phyloP scores from a whole-genome alignment of 2,113 vertebrate genomes.

The Macquaria australasica region DNA sequence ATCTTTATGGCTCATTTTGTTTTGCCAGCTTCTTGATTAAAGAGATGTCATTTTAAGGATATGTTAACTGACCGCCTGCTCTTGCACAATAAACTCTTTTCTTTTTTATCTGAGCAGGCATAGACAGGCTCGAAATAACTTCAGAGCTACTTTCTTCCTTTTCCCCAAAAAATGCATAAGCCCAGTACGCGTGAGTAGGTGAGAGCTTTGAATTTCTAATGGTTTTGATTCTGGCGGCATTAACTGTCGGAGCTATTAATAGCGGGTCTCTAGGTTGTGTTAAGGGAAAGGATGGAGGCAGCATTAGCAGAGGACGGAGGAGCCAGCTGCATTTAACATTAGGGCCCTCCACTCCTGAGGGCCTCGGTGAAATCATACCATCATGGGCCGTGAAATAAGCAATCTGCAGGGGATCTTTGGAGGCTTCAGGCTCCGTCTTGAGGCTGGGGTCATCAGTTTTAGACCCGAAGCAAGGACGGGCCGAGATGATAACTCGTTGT shows the following conservation, averaged over 20 bases:
- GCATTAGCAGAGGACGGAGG: not conserved
- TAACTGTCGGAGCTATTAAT: slow-evolving; percentile 47
- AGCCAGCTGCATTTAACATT: slow-evolving; percentile 48
- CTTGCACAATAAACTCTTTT: not conserved
- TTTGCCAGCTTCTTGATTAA: not conserved
- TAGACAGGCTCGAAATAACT: slow-evolving; percentile 23
- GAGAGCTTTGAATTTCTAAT: slow-evolving; percentile 32
- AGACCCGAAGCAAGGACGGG: slow-evolving; percentile 2
- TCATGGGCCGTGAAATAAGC: slow-evolving; percentile 65
- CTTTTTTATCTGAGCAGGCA: slow-evolving; percentile 1
- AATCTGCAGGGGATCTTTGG: slow-evolving; percentile 55
- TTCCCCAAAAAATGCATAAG: not conserved
- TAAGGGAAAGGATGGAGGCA: slow-evolving; percentile 4
- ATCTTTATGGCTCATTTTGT: not conserved
- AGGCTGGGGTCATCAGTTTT: slow-evolving; percentile 39
- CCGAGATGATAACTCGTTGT: not conserved
- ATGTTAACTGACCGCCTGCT: not conserved
- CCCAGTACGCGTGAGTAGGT: not conserved
- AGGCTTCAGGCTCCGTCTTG: slow-evolving; percentile 6
- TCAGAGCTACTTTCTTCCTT: not conserved
- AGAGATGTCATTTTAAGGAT: not conserved
- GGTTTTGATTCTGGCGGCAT: slow-evolving; percentile 29
- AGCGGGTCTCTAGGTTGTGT: slow-evolving; percentile 40
- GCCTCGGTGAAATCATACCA: slow-evolving; percentile 48
- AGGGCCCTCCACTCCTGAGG: slow-evolving; percentile 27